phyloP scores from a whole-genome alignment of 2,113 vertebrate genomes.

The Psittacus erithacus region DNA sequence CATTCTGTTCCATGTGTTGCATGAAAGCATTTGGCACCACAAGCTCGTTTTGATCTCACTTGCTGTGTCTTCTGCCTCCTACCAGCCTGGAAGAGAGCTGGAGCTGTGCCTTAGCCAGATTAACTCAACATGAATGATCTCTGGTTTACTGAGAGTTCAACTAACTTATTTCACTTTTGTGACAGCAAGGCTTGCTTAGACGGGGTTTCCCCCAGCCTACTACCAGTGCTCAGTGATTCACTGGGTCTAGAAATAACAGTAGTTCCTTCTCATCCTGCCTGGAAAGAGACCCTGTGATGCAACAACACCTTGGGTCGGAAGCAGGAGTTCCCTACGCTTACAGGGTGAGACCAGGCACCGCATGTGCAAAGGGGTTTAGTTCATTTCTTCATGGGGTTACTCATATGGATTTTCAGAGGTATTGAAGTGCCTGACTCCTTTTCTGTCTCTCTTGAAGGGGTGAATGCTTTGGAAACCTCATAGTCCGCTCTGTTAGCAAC shows the following conservation, averaged over 20 bases:
- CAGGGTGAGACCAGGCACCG: background rate
- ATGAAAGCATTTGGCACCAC: background rate
- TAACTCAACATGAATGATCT: background rate
- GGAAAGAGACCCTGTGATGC: background rate
- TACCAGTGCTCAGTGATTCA: background rate
- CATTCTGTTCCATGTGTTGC: background rate
- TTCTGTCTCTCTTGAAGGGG: background rate
- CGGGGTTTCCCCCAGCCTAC: background rate
- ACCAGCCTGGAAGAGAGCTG: conserved; percentile 13
- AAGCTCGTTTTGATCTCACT: background rate
- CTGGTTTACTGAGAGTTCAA: background rate
- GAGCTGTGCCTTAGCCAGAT: background rate
- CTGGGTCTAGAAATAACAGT: background rate
- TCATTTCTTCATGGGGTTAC: background rate
- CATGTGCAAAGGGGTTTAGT: background rate
- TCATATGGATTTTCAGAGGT: background rate
- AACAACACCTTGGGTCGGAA: background rate
- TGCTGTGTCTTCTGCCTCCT: conserved; percentile 43
- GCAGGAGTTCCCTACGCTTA: rapidly evolving
- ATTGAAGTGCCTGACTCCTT: background rate
- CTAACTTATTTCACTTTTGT: background rate
- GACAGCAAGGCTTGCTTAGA: background rate
- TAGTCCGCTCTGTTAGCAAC: background rate
- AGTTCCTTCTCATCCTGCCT: background rate
- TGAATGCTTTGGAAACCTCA: background rate